Base-by-base conservation (phyloP, 2,888 invertebrate species). In the Hypercompe scribonia region DNA sequence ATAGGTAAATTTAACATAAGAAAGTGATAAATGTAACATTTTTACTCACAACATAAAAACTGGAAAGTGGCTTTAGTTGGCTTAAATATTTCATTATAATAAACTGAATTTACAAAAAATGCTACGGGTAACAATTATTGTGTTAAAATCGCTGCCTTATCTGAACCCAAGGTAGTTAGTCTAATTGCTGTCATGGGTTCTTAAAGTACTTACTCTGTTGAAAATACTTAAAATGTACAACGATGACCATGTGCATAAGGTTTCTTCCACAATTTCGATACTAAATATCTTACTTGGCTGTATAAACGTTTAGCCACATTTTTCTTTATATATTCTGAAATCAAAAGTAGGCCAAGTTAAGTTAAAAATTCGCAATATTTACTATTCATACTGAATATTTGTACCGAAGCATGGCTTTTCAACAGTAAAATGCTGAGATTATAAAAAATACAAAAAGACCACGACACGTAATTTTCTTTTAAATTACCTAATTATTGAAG, bases 161-260 rank as follows among this genome's bases (percentile, higher is more conserved):
- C 34, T 39, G 5, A 31, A 28, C 3, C n/a, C 11, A 4, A 39
- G 34, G 28, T 69, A 5, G 28, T 39, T 39, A 61, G 69, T 18
- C 33, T 39, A 31, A 28, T 39, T 31, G 21, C 39, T 39, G 39
- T 61, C 1, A 4, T 54, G 28, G 18, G 33, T 61, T 42, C 42
- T 10, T 71, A 68, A 68, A 36, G 67, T 31, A 68, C 72, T 46
- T 34, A 64, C 68, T 15, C 63, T 50, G 21, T 50, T 64, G 64
- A 68, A 72, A 72, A 72, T 50, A 68, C 24, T 24, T 63, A 31
- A 64, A 68, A 50, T 72, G 28, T 64, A 72, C 68, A 68, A 46
- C 36, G 64, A 63, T 50, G 63, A 50, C 63, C n/a, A 39, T 54
- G 72, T 63, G 36, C 46, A 46, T 46, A 33, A 46, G 18, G 34